Percentiles rank a stretch among this genome's conserved stretches.
Evolutionary conservation across 2,113 vertebrate genomes (phyloP).

Genomic region (Calidris pygmaea): DNA sequence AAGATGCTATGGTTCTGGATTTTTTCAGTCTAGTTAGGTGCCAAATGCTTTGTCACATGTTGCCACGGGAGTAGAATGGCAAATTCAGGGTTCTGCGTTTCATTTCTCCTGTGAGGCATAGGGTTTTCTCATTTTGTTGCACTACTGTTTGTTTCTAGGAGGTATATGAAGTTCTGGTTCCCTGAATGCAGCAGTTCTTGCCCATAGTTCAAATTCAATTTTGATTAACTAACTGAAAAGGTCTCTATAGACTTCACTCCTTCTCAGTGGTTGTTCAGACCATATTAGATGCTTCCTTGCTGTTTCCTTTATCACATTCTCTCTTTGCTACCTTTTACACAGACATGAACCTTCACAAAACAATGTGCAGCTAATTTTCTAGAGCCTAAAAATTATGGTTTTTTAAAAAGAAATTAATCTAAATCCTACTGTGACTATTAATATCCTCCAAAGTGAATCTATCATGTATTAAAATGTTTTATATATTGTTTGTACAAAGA

Average conservation of each 20-base stretch:
- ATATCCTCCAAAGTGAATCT: not conserved
- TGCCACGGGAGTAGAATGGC: not conserved
- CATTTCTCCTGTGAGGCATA: not conserved
- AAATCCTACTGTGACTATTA: not conserved
- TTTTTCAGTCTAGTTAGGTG: not conserved
- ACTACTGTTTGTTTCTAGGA: not conserved
- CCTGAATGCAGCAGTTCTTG: not conserved
- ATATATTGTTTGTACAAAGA: not conserved
- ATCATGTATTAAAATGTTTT: not conserved
- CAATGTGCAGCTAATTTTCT: not conserved
- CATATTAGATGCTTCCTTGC: not conserved
- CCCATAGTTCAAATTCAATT: not conserved
- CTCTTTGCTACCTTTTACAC: not conserved
- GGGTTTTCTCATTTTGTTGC: not conserved
- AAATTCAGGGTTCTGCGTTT: not conserved
- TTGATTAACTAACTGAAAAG: not conserved
- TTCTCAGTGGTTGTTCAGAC: not conserved
- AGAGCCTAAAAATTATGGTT: not conserved
- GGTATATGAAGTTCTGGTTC: not conserved
- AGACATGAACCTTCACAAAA: not conserved
- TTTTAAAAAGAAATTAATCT: not conserved
- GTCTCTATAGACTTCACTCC: not conserved
- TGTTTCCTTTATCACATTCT: slow-evolving; percentile 1
- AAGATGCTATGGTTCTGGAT: not conserved
- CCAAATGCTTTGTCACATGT: not conserved